Evolutionary conservation across 2,888 invertebrate genomes (phyloP).

Genomic region (Pterobdella sp.): DNA sequence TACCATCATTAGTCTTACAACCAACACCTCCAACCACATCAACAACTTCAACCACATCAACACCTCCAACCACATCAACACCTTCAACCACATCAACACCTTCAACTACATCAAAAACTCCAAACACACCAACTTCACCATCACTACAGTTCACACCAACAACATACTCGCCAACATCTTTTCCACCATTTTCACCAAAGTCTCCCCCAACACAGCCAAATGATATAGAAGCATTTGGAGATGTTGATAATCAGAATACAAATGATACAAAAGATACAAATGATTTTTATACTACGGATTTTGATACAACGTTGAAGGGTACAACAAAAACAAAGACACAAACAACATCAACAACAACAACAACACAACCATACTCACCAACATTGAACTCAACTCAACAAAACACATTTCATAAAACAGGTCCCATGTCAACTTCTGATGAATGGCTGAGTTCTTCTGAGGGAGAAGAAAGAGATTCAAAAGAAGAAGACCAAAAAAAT

Average conservation of each 20-base stretch:
- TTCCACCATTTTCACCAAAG: not conserved
- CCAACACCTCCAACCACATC: not conserved
- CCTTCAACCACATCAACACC: not conserved
- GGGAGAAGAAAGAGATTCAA: not conserved
- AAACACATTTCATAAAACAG: too few relatives aligned
- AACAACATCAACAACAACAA: not conserved
- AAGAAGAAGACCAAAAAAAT: not conserved
- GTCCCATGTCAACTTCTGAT: slow-evolving; percentile 1
- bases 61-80: not conserved
- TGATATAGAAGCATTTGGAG: not conserved
- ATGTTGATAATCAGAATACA: too few relatives aligned
- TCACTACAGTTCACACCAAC: slow-evolving; percentile 6
- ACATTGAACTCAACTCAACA: too few relatives aligned
- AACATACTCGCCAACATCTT: not conserved
- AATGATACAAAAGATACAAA: too few relatives aligned
- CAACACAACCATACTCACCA: too few relatives aligned
- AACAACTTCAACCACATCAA: not conserved
- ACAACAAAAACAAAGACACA: not conserved
- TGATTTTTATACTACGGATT: too few relatives aligned
- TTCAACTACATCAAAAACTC: not conserved
- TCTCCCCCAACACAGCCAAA: not conserved
- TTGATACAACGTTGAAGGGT: not conserved
- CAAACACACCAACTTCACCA: not conserved
- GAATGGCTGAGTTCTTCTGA: slow-evolving; percentile 13
- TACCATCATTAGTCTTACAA: not conserved